phyloP scores from a whole-genome alignment of 1,140 invertebrate genomes.

The Ceratina japonica region DNA sequence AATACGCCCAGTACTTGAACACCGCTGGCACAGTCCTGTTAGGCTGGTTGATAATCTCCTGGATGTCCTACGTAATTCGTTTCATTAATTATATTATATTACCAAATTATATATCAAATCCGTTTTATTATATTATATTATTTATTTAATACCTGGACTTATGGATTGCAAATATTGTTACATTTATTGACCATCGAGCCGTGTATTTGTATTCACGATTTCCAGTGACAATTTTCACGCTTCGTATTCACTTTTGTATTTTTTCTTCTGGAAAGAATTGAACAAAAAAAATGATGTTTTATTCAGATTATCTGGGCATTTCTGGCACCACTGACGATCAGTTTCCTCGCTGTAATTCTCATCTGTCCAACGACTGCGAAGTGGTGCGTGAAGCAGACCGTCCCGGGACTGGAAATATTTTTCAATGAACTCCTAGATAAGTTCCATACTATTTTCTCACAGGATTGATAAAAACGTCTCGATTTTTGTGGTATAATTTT shows the following conservation, averaged over 20 bases:
- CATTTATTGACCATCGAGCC: no score
- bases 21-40: conserved; percentile 67
- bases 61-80: conserved; percentile 63
- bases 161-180: no score
- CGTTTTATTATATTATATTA: no score
- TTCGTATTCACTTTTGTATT: no score
- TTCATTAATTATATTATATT: no score
- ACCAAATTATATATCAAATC: no score
- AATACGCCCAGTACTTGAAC: conserved; percentile 63
- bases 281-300: not conserved
- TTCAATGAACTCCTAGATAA: conserved; percentile 46
- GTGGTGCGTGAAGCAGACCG: conserved; percentile 58
- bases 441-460: not conserved
- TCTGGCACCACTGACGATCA: conserved; percentile 56
- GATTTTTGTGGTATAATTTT: no score
- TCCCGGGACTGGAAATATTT: conserved; percentile 39
- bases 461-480: no score
- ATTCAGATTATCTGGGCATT: conserved; percentile 59
- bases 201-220: no score
- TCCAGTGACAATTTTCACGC: no score
- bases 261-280: no score
- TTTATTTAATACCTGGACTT: no score
- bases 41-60: conserved; percentile 68
- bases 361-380: conserved; percentile 62
- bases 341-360: conserved; percentile 62